Conservation (phyloP, 2,113 vertebrate species). For the Ictidomys tridecemlineatus region DNA sequence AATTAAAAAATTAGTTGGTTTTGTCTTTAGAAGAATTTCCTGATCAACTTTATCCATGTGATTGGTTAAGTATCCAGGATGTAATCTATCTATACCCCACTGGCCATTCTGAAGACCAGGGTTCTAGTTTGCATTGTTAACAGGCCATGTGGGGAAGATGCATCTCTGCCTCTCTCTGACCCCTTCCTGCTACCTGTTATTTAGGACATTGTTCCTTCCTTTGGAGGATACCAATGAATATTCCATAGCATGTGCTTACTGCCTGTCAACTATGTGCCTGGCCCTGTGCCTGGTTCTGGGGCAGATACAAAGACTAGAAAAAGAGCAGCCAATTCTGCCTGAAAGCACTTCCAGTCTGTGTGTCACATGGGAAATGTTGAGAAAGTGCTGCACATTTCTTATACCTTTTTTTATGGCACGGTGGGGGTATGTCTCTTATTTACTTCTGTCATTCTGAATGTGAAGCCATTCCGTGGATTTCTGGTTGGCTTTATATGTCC, state of each 20-base stretch:
- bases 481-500: constrained; percentile 84
- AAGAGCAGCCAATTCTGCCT: not conserved
- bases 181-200: not conserved
- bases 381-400: constrained; percentile 39
- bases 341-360: not conserved
- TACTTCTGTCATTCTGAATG: constrained; percentile 80
- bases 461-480: constrained; percentile 80
- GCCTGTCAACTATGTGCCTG: not conserved
- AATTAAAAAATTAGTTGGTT: constrained; percentile 37
- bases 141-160: not conserved
- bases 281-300: not conserved
- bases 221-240: not conserved
- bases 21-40: constrained; percentile 27
- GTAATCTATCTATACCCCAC: not conserved
- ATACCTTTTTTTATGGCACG: constrained; percentile 53
- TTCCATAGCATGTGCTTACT: not conserved
- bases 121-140: not conserved
- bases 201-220: constrained; percentile 43
- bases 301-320: constrained; percentile 16
- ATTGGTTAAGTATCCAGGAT: not conserved
- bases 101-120: not conserved
- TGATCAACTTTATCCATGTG: not conserved
- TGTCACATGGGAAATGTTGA: constrained; percentile 51
- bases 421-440: constrained; percentile 69
- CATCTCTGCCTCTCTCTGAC: not conserved